Evolutionary conservation across 2,888 invertebrate species (phyloP).

Genomic region (Blomia tropicalis): DNA sequence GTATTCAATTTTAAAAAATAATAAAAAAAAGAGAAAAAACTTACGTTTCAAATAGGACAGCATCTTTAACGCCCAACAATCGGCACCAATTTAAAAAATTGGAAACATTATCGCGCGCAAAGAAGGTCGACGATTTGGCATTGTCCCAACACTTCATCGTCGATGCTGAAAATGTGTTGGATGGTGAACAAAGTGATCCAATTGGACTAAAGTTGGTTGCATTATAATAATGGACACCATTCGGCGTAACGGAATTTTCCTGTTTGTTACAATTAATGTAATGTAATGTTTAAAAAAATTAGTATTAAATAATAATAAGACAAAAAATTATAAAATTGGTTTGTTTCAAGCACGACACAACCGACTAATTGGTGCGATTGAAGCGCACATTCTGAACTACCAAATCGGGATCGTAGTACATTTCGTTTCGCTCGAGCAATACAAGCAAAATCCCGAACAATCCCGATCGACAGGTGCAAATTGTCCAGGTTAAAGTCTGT

Average conservation of each 20-base stretch:
- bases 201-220: background rate
- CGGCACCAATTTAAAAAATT: slow-evolving; percentile 74
- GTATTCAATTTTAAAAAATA: background rate
- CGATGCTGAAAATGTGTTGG: background rate
- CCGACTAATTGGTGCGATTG: too few relatives aligned
- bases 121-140: slow-evolving; percentile 67
- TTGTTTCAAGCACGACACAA: too few relatives aligned
- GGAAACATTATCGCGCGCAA: slow-evolving; percentile 71
- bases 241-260: slow-evolving; percentile 7
- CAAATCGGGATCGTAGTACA: too few relatives aligned
- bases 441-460: too few relatives aligned
- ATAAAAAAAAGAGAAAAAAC: background rate
- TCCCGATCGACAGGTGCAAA: too few relatives aligned
- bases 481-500: too few relatives aligned
- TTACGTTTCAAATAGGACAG: slow-evolving; percentile 72
- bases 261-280: background rate
- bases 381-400: too few relatives aligned
- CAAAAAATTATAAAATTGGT: background rate
- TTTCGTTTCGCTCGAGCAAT: too few relatives aligned
- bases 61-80: slow-evolving; percentile 66
- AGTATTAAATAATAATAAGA: background rate
- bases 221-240: background rate
- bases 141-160: slow-evolving; percentile 57
- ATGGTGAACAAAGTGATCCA: background rate
- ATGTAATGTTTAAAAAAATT: background rate